These are phyloP conservation scores for Aphelinus atriplicis DNA, from an alignment of 1,140 invertebrate species.

Conservation along the genomic window DNA sequence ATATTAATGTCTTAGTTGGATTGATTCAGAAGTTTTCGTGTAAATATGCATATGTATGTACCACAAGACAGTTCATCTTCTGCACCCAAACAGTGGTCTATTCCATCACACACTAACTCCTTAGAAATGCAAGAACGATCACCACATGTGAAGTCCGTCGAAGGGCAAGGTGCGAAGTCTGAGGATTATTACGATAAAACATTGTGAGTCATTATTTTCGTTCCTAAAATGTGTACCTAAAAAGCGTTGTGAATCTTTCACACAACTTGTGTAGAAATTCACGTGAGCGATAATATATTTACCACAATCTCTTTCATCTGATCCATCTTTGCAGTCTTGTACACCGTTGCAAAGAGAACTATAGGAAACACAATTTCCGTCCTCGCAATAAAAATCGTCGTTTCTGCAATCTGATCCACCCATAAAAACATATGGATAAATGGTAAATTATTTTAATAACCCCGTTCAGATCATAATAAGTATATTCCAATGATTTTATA, in stretches of 20 bases:
- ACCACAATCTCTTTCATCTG: constrained; percentile 80
- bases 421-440: constrained; percentile 56
- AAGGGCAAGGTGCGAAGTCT: constrained; percentile 66
- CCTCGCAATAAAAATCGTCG: constrained; percentile 76
- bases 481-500: too few relatives aligned
- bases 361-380: constrained; percentile 73
- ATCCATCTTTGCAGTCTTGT: constrained; percentile 77
- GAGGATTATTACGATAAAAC: constrained; percentile 55
- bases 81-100: constrained; percentile 77
- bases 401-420: constrained; percentile 67
- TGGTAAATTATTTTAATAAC: too few relatives aligned
- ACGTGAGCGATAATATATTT: constrained; percentile 65
- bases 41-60: constrained; percentile 47
- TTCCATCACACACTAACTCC: constrained; percentile 76
- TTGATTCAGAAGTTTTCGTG: too few relatives aligned
- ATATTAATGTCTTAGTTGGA: too few relatives aligned
- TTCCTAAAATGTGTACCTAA: constrained; percentile 10
- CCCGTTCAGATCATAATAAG: too few relatives aligned
- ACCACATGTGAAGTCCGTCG: constrained; percentile 71
- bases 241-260: constrained; percentile 1
- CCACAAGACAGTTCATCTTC: constrained; percentile 78
- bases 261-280: neutral
- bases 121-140: constrained; percentile 77
- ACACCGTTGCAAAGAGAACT: constrained; percentile 73
- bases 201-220: neutral